Evolutionary conservation across 1,140 invertebrate genomes (phyloP).

Genomic region (Yoshiicerus persimilis): DNA sequence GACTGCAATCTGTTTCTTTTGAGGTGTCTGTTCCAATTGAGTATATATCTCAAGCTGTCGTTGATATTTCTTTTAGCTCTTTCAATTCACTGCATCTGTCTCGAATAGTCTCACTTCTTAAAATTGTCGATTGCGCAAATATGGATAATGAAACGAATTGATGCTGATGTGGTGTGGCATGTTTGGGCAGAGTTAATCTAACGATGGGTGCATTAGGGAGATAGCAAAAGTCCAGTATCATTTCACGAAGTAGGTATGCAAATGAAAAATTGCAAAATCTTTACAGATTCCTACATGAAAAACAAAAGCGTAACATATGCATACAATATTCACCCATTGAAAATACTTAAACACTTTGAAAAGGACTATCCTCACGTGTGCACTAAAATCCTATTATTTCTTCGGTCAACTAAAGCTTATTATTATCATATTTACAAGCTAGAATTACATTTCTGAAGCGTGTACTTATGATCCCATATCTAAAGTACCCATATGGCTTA

Average conservation of each 20-base stretch:
- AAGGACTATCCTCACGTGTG: background rate
- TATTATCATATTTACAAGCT: constrained; percentile 18
- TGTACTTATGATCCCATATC: background rate
- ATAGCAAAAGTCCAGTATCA: background rate
- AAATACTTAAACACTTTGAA: background rate
- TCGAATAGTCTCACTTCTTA: background rate
- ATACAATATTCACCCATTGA: background rate
- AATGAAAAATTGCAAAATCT: constrained; percentile 14
- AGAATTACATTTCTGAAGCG: constrained; percentile 1
- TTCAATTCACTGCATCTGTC: background rate
- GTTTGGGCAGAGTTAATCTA: background rate
- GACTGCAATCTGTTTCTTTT: background rate
- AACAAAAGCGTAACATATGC: background rate
- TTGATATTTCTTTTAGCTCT: background rate
- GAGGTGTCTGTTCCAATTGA: constrained; percentile 7
- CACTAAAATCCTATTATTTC: constrained; percentile 7
- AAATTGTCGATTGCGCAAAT: constrained; percentile 18
- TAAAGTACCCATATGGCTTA: background rate
- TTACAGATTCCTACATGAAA: background rate
- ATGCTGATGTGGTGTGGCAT: background rate
- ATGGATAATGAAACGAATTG: background rate
- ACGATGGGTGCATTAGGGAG: background rate
- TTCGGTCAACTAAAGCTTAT: constrained; percentile 1
- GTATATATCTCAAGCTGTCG: background rate
- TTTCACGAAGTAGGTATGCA: background rate